Evolutionary conservation across 2,888 invertebrate genomes (phyloP).

Genomic region (Heliconius cydno): DNA sequence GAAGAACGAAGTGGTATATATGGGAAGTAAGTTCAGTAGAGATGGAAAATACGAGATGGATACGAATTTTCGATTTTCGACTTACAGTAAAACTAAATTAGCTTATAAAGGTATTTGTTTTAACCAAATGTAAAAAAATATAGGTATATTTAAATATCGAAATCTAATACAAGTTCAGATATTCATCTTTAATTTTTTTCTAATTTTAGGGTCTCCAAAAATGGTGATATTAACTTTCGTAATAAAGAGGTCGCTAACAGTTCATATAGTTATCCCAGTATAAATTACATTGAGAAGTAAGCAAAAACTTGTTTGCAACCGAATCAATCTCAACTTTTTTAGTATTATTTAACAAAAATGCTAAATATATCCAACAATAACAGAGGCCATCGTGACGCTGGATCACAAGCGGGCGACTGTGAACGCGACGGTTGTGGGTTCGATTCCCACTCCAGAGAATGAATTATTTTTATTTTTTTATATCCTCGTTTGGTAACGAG

Average conservation of each 20-base stretch:
- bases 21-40: too few species aligned
- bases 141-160: too few species aligned
- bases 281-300: neutral
- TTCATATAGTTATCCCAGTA: too few species aligned
- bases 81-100: too few species aligned
- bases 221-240: neutral
- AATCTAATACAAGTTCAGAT: too few species aligned
- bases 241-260: neutral
- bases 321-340: neutral
- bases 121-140: too few species aligned
- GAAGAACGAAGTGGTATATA: too few species aligned
- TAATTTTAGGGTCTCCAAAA: neutral
- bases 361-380: neutral
- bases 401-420: neutral
- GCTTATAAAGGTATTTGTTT: too few species aligned
- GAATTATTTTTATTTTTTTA: neutral
- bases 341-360: neutral
- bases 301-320: neutral
- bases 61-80: too few species aligned
- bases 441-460: neutral
- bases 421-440: neutral
- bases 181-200: neutral
- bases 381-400: neutral
- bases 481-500: neutral
- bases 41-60: too few species aligned